A percentile compares a stretch with the other conserved stretches of the same genome.
phyloP scores from a whole-genome alignment of 2,797 vertebrate species.

The Neoniphon sammara region DNA sequence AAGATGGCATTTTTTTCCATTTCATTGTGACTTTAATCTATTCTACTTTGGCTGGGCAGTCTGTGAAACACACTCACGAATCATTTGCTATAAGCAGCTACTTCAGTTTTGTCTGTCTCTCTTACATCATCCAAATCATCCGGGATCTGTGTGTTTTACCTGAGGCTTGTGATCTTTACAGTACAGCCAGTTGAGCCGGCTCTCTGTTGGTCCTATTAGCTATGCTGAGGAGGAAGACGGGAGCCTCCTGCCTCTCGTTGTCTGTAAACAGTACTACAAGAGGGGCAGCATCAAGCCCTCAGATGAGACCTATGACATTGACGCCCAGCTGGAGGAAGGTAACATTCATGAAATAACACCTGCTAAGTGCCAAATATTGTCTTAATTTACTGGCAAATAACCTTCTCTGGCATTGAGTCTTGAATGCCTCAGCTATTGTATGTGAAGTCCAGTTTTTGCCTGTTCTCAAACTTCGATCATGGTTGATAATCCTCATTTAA shows the following conservation, averaged over 20 bases:
- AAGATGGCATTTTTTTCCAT: too few species aligned
- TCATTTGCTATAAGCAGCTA: background rate
- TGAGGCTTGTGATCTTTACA: conserved; percentile 61
- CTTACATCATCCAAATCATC: background rate
- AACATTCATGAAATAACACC: background rate
- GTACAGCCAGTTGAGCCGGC: conserved; percentile 83
- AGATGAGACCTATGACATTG: conserved; percentile 84
- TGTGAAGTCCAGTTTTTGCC: too few species aligned
- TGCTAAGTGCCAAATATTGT: too few species aligned
- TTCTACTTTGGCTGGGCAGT: too few species aligned
- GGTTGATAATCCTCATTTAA: too few species aligned
- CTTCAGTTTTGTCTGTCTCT: background rate
- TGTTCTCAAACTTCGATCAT: too few species aligned
- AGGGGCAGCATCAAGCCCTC: conserved; percentile 79
- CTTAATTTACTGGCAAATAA: too few species aligned
- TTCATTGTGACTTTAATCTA: too few species aligned
- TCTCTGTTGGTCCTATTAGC: conserved; percentile 88
- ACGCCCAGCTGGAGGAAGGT: conserved; percentile 90
- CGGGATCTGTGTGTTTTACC: conserved; percentile 20
- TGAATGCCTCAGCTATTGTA: too few species aligned
- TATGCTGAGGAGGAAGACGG: conserved; percentile 83
- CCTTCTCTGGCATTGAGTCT: too few species aligned
- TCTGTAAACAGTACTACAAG: conserved; percentile 92
- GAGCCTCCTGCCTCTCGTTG: conserved; percentile 80
- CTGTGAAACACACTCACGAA: background rate